Evolutionary conservation across 2,888 invertebrate genomes (phyloP).

Genomic region (Rhingia campestris): DNA sequence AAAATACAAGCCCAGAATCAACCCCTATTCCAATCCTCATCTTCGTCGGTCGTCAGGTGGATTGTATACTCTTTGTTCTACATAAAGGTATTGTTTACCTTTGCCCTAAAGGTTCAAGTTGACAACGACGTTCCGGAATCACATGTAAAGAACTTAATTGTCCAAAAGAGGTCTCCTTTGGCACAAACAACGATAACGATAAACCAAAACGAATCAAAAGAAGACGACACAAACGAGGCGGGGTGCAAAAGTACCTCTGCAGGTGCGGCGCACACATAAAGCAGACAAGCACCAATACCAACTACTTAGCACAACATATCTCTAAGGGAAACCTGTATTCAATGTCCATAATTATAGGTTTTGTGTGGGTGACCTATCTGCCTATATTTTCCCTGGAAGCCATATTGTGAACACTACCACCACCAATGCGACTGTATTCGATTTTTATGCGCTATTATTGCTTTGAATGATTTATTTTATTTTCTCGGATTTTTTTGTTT

Average conservation of each 20-base stretch:
- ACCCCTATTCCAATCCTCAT: conserved; percentile 32
- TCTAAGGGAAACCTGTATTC: conserved; percentile 19
- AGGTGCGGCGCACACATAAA: conserved; percentile 26
- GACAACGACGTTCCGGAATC: conserved; percentile 30
- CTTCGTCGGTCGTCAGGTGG: not conserved
- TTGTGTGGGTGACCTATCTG: conserved; percentile 60
- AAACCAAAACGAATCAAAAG: not conserved
- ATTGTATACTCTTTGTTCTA: conserved; percentile 37
- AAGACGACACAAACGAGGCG: conserved; percentile 11
- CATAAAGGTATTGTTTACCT: conserved; percentile 24
- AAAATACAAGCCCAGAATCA: not conserved
- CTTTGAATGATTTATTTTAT: conserved; percentile 44
- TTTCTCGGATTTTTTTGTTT: not conserved
- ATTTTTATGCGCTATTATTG: conserved; percentile 38
- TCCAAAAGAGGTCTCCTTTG: not conserved
- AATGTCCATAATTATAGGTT: conserved; percentile 53
- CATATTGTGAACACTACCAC: conserved; percentile 34
- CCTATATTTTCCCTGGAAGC: conserved; percentile 54
- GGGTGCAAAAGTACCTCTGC: conserved; percentile 17
- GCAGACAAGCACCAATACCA: not conserved
- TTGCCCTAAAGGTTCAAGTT: conserved; percentile 39
- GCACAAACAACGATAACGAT: conserved; percentile 13
- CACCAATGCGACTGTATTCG: conserved; percentile 21
- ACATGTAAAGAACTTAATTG: conserved; percentile 29
- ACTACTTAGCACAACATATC: not conserved